phyloP scores from a whole-genome alignment of 2,797 vertebrate species.

The Oreochromis grahami region DNA sequence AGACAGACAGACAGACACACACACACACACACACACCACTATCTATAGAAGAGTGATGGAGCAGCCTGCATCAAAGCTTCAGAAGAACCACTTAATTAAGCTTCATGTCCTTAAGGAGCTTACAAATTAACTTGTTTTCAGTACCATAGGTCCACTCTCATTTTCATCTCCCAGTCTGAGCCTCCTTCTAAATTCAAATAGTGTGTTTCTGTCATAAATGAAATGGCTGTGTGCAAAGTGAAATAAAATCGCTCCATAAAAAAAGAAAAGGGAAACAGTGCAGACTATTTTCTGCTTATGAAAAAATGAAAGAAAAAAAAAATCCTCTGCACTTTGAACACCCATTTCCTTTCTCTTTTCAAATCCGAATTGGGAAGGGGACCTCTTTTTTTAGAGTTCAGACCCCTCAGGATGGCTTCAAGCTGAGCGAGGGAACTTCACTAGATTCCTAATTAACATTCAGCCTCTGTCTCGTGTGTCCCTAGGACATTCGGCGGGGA shows the following conservation, averaged over 20 bases:
- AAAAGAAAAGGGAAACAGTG: neutral
- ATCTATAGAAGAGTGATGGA: conserved; percentile 47
- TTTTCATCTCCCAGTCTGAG: conserved; percentile 35
- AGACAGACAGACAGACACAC: neutral
- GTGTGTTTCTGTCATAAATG: conserved; percentile 10
- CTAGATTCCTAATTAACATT: conserved; percentile 77
- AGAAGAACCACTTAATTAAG: conserved; percentile 68
- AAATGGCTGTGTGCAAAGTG: conserved; percentile 1
- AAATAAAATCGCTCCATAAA: conserved; percentile 2
- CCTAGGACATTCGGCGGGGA: conserved; percentile 48
- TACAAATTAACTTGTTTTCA: conserved; percentile 67
- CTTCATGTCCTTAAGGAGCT: conserved; percentile 63
- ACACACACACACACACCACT: neutral
- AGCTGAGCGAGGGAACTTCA: conserved; percentile 68
- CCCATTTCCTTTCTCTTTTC: conserved; percentile 21
- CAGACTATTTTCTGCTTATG: neutral
- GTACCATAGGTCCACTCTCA: conserved; percentile 40
- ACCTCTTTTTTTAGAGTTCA: conserved; percentile 54
- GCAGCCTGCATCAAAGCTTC: conserved; percentile 57
- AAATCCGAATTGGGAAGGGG: conserved; percentile 43
- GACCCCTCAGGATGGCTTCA: conserved; percentile 71
- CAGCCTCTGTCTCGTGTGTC: conserved; percentile 59
- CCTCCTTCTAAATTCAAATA: conserved; percentile 21
- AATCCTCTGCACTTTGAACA: neutral
- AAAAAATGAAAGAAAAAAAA: neutral